These are phyloP conservation scores for Macroglossus sobrinus DNA, from an alignment of 2,113 vertebrate species.

Conservation along the genomic window DNA sequence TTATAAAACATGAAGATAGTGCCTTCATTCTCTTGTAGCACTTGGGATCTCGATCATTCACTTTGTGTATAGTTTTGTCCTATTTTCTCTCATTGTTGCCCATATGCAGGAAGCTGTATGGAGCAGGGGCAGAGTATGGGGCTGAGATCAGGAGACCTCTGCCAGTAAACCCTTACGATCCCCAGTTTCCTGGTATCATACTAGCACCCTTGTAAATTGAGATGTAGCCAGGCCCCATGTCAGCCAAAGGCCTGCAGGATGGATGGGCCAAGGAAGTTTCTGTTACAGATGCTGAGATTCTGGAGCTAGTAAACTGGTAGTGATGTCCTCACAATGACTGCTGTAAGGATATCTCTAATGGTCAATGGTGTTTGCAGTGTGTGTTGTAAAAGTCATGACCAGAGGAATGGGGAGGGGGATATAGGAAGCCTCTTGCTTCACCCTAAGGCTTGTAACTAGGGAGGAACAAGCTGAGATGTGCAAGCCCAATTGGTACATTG, in stretches of 20 bases:
- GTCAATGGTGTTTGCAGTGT: neutral
- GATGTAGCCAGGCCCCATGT: too few relatives aligned
- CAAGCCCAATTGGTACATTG: rapidly evolving
- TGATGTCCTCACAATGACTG: neutral
- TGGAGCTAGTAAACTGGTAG: neutral
- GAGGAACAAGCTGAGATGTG: neutral
- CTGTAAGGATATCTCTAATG: neutral
- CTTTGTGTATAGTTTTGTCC: neutral
- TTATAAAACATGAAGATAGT: neutral
- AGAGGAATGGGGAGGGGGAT: rapidly evolving
- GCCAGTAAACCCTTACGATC: neutral
- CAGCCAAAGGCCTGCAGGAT: neutral
- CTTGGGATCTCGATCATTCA: too few relatives aligned
- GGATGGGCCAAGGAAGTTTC: neutral
- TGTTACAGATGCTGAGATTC: neutral
- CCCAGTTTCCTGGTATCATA: neutral
- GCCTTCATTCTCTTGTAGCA: neutral
- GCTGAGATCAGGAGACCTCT: neutral
- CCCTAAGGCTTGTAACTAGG: neutral
- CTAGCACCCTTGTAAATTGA: neutral
- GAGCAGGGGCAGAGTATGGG: neutral
- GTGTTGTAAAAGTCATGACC: neutral
- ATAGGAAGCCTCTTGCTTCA: neutral
- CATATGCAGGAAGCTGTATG: neutral
- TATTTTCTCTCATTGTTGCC: neutral